Conservation (phyloP, 2,113 vertebrate species). For the Formicarius rufipectus region DNA sequence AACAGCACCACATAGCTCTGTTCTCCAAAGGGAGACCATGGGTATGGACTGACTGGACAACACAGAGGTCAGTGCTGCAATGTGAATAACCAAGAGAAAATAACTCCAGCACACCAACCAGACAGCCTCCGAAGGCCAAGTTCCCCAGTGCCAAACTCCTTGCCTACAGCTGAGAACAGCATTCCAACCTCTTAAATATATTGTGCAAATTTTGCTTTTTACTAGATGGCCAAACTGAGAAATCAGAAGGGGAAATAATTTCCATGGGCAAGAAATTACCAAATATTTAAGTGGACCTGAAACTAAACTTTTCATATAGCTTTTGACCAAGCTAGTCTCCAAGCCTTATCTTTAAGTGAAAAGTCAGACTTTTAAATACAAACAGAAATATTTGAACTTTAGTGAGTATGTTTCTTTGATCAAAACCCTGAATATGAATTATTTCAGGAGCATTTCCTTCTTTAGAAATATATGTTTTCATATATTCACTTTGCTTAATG, state of each 20-base stretch:
- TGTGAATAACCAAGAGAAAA: neutral
- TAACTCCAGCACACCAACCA: neutral
- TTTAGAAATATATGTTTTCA: neutral
- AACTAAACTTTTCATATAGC: neutral
- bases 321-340: neutral
- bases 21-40: neutral
- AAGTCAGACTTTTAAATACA: neutral
- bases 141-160: neutral
- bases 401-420: neutral
- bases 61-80: neutral
- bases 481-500: neutral
- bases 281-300: neutral
- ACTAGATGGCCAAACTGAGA: neutral
- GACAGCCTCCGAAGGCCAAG: accelerated
- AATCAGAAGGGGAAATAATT: neutral
- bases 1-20: neutral
- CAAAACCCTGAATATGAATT: neutral
- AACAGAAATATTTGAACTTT: neutral
- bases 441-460: neutral
- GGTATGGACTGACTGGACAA: neutral
- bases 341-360: neutral
- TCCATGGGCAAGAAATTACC: neutral
- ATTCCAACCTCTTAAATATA: neutral
- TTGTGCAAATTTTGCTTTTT: neutral
- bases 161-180: neutral